Percentiles rank a stretch among this genome's conserved stretches.
Conservation (phyloP, 2,888 invertebrate species). For the Dolomedes plantarius region DNA sequence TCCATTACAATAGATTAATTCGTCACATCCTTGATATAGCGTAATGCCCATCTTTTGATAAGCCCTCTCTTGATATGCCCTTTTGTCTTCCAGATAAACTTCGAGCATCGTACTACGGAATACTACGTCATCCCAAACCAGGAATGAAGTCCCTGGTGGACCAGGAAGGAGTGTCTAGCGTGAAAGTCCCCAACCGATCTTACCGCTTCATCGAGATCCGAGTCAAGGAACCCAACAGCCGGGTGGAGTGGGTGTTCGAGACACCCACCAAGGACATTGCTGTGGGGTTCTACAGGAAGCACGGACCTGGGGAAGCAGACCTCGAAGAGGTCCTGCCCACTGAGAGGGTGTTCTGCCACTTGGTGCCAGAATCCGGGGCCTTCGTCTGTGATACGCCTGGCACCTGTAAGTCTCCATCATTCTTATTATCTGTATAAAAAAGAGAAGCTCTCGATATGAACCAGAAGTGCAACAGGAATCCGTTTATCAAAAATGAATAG, state of each 20-base stretch:
- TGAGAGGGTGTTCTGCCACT: constrained; percentile 85
- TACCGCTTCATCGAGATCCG: constrained; percentile 23
- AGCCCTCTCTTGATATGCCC: no score
- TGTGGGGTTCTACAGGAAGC: constrained; percentile 18
- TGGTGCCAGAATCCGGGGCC: constrained; percentile 87
- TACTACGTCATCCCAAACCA: constrained; percentile 20
- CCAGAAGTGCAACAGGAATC: no score
- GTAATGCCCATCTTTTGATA: no score
- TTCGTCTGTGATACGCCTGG: constrained; percentile 86
- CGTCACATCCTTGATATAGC: no score
- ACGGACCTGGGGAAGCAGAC: background rate
- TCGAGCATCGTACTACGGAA: constrained; percentile 30
- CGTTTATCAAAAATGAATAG: no score
- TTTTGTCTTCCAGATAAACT: constrained; percentile 43
- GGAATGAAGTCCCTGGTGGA: constrained; percentile 24
- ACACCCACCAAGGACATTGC: constrained; percentile 53
- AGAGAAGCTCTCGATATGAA: no score
- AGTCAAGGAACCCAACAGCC: constrained; percentile 15
- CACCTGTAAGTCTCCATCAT: constrained; percentile 83
- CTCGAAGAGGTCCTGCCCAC: constrained; percentile 82
- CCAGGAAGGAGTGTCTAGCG: constrained; percentile 21
- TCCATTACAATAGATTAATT: no score
- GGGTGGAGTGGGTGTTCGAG: constrained; percentile 47
- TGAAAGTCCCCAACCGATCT: constrained; percentile 26
- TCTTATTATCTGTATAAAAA: constrained; percentile 25